Base-by-base conservation (phyloP, 37 sponge, comb jelly and placozoan species). In the Hormiphora californensis region DNA sequence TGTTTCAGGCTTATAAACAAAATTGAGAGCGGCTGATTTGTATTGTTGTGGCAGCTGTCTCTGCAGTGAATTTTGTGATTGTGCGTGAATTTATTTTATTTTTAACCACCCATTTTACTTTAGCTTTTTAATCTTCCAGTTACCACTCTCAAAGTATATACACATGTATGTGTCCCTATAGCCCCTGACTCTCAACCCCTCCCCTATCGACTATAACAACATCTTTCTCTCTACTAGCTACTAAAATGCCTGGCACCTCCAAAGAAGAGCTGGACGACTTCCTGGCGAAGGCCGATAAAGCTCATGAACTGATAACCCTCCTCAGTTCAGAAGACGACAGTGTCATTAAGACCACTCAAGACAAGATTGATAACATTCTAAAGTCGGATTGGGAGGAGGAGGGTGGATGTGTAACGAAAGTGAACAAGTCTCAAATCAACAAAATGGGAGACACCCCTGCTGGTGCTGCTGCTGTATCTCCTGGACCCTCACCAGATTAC, bases 281-380 rank as follows among this genome's bases (percentile, higher is more conserved):
- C 46, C 8, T 73, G 36, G 43, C 40, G 81, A 73, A 73, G 35
- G 35, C 81, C n/a, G 81, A 73, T 12, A 73, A 73, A 41, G 81
- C 81, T 40, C 81, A 73, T 40, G 81, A 73, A 28, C 23, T 73
- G 12, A 46, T 73, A 8, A 40, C 81, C 2, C 35, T 73, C 21
- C 38, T 73, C 28, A n/a, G 43, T 43, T 73, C 81, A 43, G 44
- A 73, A 0, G 81, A 73, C 35, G 23, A 21, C 7, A 33, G 43
- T 73, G 81, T 73, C 17, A 46, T 73, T 23, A 73, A 73, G 44
- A 36, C 40, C 9, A 73, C 81, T 1, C 81, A 73, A 40, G 35
- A 73, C 35, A 33, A 73, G 44, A 73, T 73, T 36, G 81, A 73
- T 46, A 43, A 7, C n/a, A 73, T 73, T 19, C 46, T 73, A 9